Evolutionary conservation across 2,797 vertebrate genomes (phyloP).

Genomic region (Tapera naevia): DNA sequence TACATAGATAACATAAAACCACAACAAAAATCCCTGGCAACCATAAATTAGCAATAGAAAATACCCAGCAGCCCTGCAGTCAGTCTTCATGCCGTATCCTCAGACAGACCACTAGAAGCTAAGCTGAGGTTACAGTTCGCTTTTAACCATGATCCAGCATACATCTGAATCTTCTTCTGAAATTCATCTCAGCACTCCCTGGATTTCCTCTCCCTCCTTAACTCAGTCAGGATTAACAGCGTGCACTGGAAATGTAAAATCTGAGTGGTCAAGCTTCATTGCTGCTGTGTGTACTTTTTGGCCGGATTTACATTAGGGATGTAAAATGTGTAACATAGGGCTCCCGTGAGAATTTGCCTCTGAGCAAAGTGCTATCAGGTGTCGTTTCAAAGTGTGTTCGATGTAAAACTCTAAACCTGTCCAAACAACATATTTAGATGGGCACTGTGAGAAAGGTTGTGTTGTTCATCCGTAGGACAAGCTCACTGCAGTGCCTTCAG

Average conservation of each 20-base stretch:
- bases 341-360: constrained; percentile 2
- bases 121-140: neutral
- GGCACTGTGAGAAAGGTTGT: neutral
- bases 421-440: constrained; percentile 8
- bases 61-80: neutral
- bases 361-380: neutral
- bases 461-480: neutral
- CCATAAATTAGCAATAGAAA: constrained; percentile 78
- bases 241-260: neutral
- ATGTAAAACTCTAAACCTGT: neutral
- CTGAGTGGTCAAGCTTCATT: neutral
- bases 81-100: constrained; percentile 73
- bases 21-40: constrained; percentile 59
- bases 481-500: neutral
- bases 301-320: neutral
- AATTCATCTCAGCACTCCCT: neutral
- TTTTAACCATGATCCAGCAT: neutral
- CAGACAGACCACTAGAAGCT: constrained; percentile 32
- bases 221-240: neutral
- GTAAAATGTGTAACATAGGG: neutral
- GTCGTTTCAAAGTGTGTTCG: neutral
- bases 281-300: neutral
- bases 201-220: neutral
- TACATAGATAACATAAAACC: neutral
- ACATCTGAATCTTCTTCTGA: neutral